Evolutionary conservation across 2,797 vertebrate species (phyloP).

Genomic region (Crenuchus spilurus): DNA sequence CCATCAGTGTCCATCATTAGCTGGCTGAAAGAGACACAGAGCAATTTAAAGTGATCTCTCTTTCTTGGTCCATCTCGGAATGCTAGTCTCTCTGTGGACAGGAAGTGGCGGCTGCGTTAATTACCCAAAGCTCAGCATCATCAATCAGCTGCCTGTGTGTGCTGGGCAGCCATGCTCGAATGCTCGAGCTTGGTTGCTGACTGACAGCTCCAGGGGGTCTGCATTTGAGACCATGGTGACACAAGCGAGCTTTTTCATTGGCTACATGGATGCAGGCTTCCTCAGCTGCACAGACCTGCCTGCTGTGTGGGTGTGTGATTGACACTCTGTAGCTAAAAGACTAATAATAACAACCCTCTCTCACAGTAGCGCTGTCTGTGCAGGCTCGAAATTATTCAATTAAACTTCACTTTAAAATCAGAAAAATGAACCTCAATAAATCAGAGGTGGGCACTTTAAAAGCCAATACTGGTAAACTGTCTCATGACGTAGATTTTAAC

Average conservation of each 20-base stretch:
- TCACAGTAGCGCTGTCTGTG: not conserved
- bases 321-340: not conserved
- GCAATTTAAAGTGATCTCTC: conserved; percentile 1
- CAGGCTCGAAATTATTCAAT: no score
- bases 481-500: no score
- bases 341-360: not conserved
- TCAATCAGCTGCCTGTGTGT: conserved; percentile 27
- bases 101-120: not conserved
- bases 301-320: not conserved
- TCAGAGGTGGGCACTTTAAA: no score
- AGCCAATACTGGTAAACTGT: no score
- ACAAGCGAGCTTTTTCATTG: conserved; percentile 7
- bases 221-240: not conserved
- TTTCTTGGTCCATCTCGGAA: not conserved
- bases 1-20: not conserved
- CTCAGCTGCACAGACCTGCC: not conserved
- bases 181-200: not conserved
- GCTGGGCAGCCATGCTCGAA: conserved; percentile 9
- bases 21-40: not conserved
- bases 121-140: conserved; percentile 10
- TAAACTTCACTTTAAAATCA: no score
- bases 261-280: not conserved
- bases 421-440: no score
- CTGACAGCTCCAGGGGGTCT: not conserved
- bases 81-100: not conserved